These are phyloP conservation scores for Vicugna pacos DNA, from an alignment of 2,113 vertebrate species.

Conservation along the genomic window DNA sequence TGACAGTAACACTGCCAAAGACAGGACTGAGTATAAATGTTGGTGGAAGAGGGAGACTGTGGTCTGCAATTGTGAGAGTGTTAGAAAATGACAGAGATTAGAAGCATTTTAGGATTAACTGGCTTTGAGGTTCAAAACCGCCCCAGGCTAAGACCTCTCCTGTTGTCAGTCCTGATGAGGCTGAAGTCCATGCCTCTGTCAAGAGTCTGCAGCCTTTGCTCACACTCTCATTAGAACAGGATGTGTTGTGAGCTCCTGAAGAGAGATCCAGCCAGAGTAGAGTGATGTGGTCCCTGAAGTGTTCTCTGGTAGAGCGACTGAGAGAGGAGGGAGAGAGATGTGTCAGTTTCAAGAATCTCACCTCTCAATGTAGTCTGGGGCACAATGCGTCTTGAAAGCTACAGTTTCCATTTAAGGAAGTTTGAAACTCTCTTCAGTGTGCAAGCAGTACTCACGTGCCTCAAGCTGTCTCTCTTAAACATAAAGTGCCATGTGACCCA, in stretches of 20 bases:
- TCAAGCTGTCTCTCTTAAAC: constrained; percentile 9
- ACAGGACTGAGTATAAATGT: not conserved
- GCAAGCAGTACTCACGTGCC: not conserved
- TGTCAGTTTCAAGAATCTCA: not conserved
- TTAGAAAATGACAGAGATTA: not conserved
- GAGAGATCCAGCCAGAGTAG: not conserved
- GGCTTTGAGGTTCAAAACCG: not conserved
- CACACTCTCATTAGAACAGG: not conserved
- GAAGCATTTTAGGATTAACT: not conserved
- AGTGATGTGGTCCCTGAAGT: not conserved
- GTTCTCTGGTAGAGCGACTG: not conserved
- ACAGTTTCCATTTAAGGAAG: not conserved
- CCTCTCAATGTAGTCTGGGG: not conserved
- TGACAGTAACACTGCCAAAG: not conserved
- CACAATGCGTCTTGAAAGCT: not conserved
- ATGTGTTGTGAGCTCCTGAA: not conserved
- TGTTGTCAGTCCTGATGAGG: not conserved
- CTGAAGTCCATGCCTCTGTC: not conserved
- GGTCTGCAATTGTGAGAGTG: not conserved
- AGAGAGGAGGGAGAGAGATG: not conserved
- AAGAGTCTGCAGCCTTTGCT: not conserved
- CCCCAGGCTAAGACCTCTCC: not conserved
- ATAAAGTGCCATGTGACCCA: constrained; percentile 21
- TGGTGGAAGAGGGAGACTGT: not conserved
- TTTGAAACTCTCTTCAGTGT: not conserved